Conservation (phyloP, 2,888 invertebrate genomes). For the Drosophila villosipedis region DNA sequence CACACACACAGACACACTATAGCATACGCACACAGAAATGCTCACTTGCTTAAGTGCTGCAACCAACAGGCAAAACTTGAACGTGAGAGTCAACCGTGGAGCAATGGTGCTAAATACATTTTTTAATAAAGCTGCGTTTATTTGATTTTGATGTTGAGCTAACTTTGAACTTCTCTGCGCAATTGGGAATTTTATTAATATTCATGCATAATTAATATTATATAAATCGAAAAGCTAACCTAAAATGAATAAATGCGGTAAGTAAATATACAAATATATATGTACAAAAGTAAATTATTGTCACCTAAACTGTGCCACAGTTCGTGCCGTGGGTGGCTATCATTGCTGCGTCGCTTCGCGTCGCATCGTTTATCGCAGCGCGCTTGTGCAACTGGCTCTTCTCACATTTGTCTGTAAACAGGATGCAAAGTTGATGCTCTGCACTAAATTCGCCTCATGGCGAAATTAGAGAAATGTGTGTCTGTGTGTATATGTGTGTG, state of each 20-base stretch:
- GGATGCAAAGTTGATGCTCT: conserved; percentile 59
- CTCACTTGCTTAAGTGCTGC: conserved; percentile 38
- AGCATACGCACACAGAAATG: conserved; percentile 20
- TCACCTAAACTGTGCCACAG: neutral
- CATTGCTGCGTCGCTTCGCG: conserved; percentile 11
- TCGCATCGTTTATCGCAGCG: conserved; percentile 56
- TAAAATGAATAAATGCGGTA: neutral
- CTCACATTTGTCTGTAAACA: conserved; percentile 57
- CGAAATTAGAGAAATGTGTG: conserved; percentile 48
- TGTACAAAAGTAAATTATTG: neutral
- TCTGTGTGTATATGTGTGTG: conserved; percentile 9
- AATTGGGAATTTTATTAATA: neutral
- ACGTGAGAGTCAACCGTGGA: conserved; percentile 44
- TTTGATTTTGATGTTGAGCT: neutral
- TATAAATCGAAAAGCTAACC: neutral
- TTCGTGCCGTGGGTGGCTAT: conserved; percentile 9
- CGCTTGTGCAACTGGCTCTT: conserved; percentile 57
- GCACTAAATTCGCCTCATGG: conserved; percentile 51
- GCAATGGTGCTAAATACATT: conserved; percentile 34
- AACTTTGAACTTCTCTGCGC: neutral
- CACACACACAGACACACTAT: conserved; percentile 15
- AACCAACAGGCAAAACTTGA: conserved; percentile 23
- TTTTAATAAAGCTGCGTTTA: neutral
- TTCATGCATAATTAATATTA: neutral
- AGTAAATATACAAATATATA: neutral